Base-by-base conservation (phyloP, 2,888 invertebrate genomes). In the Cosmorhoe ocellata region DNA sequence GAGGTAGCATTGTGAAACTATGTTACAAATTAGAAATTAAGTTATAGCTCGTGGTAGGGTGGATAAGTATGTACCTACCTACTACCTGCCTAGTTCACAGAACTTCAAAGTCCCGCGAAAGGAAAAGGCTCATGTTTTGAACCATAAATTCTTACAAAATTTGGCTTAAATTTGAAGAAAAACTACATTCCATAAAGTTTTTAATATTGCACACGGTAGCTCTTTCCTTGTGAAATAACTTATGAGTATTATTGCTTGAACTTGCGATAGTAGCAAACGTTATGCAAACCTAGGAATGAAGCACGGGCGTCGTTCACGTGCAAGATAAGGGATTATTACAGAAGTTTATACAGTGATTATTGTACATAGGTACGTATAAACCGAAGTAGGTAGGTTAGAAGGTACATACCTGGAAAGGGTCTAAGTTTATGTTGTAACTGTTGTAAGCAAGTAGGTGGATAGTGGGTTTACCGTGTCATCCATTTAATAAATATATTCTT, bases 251-350 rank as follows among this genome's bases (percentile, higher is more conserved):
- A 51, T 40, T 45, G 41, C 22, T 41, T 32, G 32, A 51, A 38
- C 18, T 41, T 51, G 30, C 26, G 18, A 40, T 12, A 39, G 30
- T 39, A 37, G 22, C 43, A 28, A 40, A 33, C 39, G 43, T 52
- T 52, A 52, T 48, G 52, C 43, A 52, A 52, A 12, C 26, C 13
- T 24, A 31, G 38, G 46, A 27, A 22, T 46, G 45, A 36, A 26
- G 36, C 43, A 47, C 33, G 47, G 43, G 42, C 30, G 43, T 13
- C 33, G 33, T 26, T 48, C 47, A 44, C 52, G 47, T 48, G 39
- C 52, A 47, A 26, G 51, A 39, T 47, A 51, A 46, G 37, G 22
- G 13, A 39, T 42, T 47, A 47, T 38, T 52, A 52, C 41, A 42
- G 28, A 41, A 32, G 27, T 48, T 49, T 49, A 42, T 32, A 11